Evolutionary conservation across 30 jellyfish, hydroid and myxozoan species (phyloP), one percentile per base, ranked within the genome.

Genomic region (Turritopsis dohrnii): DNA sequence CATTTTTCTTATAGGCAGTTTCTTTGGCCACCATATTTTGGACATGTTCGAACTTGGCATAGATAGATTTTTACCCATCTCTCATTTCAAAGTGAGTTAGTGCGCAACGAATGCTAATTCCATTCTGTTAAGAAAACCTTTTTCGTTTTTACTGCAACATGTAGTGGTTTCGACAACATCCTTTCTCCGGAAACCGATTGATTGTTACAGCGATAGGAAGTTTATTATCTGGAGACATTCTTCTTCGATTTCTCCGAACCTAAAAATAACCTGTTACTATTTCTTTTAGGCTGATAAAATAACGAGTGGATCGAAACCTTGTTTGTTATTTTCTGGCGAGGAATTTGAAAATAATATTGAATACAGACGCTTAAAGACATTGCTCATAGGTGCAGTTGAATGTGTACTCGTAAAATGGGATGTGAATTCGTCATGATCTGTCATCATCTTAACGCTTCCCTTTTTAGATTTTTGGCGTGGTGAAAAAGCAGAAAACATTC

Each of bases 1-100:
- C 20, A 13, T 71, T 54, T 52, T 52, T 17, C 29, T 3, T 85
- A 52, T 29, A 92, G 98, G 98, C 23, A 82, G 95, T 20, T 88
- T 92, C 72, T 88, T 79, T 72, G 98, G 88, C 84, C 83, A 89
- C 54, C 98, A 92, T 75, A 79, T 88, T 13, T 75, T 92, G 41
- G 98, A 92, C 69, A 92, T 92, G 98, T 83, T 85, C 54, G 98
- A 92, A 74, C 79, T 92, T 74, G 96, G 96, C 29, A 77, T 92
- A 4, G 96, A 80, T 8, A 84, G 85, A 19, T 92, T 21, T 54
- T 73, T 28, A 41, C 89, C 98, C 52, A 54, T 84, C 54, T 75
- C 93, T 0, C 81, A 65, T 18, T 88, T 92, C 28, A 88, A 92
- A 96, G 98, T 92, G 60, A 41, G 60, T 41, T 41, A 41, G 5